Conservation (phyloP, 1,140 invertebrate genomes). For the Ceratina australensis region DNA sequence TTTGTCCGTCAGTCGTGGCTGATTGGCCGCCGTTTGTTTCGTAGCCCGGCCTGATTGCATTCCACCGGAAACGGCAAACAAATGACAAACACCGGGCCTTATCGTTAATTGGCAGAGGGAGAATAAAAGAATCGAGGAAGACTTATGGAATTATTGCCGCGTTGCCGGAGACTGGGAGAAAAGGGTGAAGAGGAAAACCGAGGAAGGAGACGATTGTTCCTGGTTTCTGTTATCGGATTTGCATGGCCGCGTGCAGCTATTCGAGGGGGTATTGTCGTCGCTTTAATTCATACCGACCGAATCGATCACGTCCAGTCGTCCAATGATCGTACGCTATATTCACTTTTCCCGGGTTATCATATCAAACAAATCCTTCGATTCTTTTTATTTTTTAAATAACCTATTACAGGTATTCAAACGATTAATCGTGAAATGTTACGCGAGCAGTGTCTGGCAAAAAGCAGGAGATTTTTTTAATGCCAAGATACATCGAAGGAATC, state of each 20-base stretch:
- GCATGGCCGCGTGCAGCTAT: conserved; percentile 57
- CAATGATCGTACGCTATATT: conserved; percentile 47
- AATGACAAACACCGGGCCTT: conserved; percentile 66
- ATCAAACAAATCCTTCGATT: neutral
- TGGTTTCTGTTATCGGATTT: conserved; percentile 66
- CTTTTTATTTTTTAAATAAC: neutral
- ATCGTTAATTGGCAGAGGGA: conserved; percentile 58
- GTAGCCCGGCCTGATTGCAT: conserved; percentile 61
- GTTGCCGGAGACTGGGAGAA: conserved; percentile 27
- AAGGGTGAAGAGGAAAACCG: conserved; percentile 47
- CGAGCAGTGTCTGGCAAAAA: too few species aligned
- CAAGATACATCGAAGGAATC: neutral
- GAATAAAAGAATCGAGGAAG: conserved; percentile 58
- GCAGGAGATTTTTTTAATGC: too few species aligned
- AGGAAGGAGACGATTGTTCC: conserved; percentile 61
- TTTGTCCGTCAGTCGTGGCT: conserved; percentile 60
- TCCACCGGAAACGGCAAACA: conserved; percentile 67
- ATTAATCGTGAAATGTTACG: too few species aligned
- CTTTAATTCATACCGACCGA: conserved; percentile 57
- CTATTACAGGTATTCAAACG: too few species aligned
- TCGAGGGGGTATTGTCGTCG: conserved; percentile 58
- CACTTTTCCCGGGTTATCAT: conserved; percentile 9
- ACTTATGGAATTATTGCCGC: conserved; percentile 55
- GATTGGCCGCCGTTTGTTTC: conserved; percentile 62
- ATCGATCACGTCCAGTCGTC: conserved; percentile 66